Base-by-base conservation (phyloP, 2,113 vertebrate genomes). In the Myrmecophaga tridactyla region DNA sequence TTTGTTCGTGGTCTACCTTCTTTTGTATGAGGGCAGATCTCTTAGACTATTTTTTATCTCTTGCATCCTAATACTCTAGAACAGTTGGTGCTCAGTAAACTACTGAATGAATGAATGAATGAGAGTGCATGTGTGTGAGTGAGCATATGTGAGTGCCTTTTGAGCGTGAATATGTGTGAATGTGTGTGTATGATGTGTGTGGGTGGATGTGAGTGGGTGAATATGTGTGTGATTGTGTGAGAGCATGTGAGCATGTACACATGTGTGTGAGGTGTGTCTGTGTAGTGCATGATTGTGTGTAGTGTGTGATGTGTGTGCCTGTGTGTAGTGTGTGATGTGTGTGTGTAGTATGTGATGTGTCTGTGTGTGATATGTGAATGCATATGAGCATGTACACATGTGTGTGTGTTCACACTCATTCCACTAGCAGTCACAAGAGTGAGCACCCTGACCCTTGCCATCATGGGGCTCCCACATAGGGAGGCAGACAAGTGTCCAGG, bases 391-490 rank as follows among this genome's bases (percentile, higher is more conserved):
- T 13, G 62, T 63, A 3, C 11, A 12, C 11, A 31, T 10, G 62
- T 31, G 62, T 63, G 62, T 15, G 56, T 4, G 7, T 29, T 36
- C 15, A 15, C 29, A 15, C 23, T 56, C 27, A 13, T 14, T 53
- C 53, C 27, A 9, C 63, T 17, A 48, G 18, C 7, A 3, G 29
- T 29, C n/a, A 1, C 65, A 13, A 3, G 15, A 9, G 4, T 14
- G 34, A 21, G 46, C n/a, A 3, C 29, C 41, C 7, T 0, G 1
- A 34, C 23, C 36, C 75, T 58, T n/a, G 39, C 34, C 7, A 0
- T 27, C 0, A 0, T 3, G 39, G 17, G 60, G 48, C 41, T 17
- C 75, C 21, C 58, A 48, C 43, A 17, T 2, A 15, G 29, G 76
- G 69, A 46, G 27, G 23, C 3, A 23, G 69, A 34, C 15, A 17